These are phyloP conservation scores for Nilaparvata lugens DNA, from an alignment of 1,140 invertebrate species.

Conservation along the genomic window DNA sequence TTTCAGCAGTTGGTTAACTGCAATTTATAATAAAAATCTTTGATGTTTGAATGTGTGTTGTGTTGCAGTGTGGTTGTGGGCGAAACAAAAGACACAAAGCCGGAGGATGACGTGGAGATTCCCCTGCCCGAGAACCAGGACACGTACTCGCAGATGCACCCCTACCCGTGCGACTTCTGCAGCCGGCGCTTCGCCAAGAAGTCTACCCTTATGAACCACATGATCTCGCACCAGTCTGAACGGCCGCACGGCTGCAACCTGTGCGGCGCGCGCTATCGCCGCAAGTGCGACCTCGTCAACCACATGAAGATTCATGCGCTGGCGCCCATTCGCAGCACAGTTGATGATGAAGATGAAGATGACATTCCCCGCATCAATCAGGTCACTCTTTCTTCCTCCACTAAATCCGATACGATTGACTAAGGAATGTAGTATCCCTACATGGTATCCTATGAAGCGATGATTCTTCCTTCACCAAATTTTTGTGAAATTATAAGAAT, in stretches of 20 bases:
- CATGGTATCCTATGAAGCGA: no score
- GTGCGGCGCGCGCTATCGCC: conserved; percentile 64
- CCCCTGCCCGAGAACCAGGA: conserved; percentile 71
- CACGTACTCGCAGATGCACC: conserved; percentile 66
- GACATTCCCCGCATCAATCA: not conserved
- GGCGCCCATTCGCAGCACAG: conserved; percentile 41
- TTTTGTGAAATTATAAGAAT: no score
- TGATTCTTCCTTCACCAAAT: no score
- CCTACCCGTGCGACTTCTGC: conserved; percentile 77
- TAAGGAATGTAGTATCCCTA: no score
- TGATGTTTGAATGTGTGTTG: no score
- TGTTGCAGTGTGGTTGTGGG: conserved; percentile 10
- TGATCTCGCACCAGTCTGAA: conserved; percentile 70
- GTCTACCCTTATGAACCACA: conserved; percentile 71
- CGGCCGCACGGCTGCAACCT: conserved; percentile 63
- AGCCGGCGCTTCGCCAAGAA: conserved; percentile 72
- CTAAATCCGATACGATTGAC: no score
- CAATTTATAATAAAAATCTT: no score
- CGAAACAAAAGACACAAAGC: conserved; percentile 9
- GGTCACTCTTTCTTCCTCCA: not conserved
- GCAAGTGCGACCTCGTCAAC: conserved; percentile 67
- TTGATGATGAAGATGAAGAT: conserved; percentile 37
- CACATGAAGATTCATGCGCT: conserved; percentile 72
- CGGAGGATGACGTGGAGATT: conserved; percentile 59
- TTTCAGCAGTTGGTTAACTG: no score